Evolutionary conservation across 1,140 invertebrate genomes (phyloP), one percentile per base, ranked within the genome.

Genomic region (Eumeta japonica): DNA sequence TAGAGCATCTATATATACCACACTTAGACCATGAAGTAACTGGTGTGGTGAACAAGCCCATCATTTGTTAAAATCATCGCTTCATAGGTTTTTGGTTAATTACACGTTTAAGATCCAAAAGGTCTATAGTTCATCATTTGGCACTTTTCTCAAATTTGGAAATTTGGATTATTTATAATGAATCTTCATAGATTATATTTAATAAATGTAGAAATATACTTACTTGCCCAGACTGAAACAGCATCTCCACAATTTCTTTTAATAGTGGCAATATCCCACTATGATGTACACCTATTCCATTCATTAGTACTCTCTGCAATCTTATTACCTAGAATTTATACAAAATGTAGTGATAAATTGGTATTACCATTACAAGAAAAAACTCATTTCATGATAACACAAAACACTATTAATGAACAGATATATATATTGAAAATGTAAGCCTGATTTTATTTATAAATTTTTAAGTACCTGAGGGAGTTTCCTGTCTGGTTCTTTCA

Each of bases 231-330:
- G 81, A 81, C 59, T 95, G 90, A 67, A 99, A 99, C 1, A 98
- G 75, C 83, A 98, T 90, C 76, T 99, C 97, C 0, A 98, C 94
- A 32, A 98, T 92, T 80, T 99, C 97, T 65, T 98, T 98, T 0
- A 99, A 77, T 49, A 98, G 90, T 0, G 96, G 96, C 35, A 99
- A 70, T 49, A 99, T 94, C 13, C 96, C 95, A 73, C 94, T 97
- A 64, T 99, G 96, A 77, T 99, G 96, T 10, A 98, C 85, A 1
- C 94, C 96, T 44, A 98, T 88, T 0, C 97, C 97, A 47, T 86
- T 82, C 55, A 85, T 82, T n/a, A 97, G 61, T 9, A 94, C 81
- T 29, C 86, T 80, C 58, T 85, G 79, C 70, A 98, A 82, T 38
- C 79, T 79, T 14, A 82, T 62, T 3, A 88, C 79, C 81, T 83